Evolutionary conservation across 2,888 invertebrate species (phyloP), one percentile per base, ranked within the genome.

Genomic region (Caenorhabditis becei): DNA sequence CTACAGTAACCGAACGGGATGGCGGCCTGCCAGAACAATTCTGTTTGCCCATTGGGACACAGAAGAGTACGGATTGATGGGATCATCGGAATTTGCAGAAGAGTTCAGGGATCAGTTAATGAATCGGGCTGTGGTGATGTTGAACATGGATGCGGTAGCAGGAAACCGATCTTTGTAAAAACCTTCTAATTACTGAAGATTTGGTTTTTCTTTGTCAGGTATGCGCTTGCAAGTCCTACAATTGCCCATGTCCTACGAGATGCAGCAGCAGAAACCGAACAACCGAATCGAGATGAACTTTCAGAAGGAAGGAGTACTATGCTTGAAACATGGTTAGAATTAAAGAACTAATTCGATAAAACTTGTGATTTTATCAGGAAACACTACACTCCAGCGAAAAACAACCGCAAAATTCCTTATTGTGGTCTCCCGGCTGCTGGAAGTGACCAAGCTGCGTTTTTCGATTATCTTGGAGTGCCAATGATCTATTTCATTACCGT

Each of bases 1-100:
- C 10, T 79, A 82, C 35, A 53, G 63, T n/a, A 83, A 84, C 10
- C 41, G 54, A 5, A 87, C 85, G 90, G 92, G 92, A 2, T 93
- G 93, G 93, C 85, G 90, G 23, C 93, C 93, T 2, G 86, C 92
- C 4, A 83, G 93, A 56, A 91, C 92, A 1, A 88, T 93, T 37
- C 77, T 87, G 8, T 90, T 90, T 67, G 87, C 88, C 24, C 91
- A 91, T 53, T 93, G 93, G 93, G 93, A 92, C 65, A 92, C 92
- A 0, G 93, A 93, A 85, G 93, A 93, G 80, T 86, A 84, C 58
- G 89, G 89, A 2, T 58, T 85, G 8, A 89, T 93, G 47, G 93
- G 93, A 5, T 92, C 93, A 2, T 91, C 91, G 0, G 93, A 93
- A 85, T 93, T 92, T 91, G 91, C 92, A 3, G 92, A 93, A 88